Percentiles rank a stretch among this genome's conserved stretches.
phyloP scores from a whole-genome alignment of 1,140 invertebrate species.

The Drosophila setifemur region DNA sequence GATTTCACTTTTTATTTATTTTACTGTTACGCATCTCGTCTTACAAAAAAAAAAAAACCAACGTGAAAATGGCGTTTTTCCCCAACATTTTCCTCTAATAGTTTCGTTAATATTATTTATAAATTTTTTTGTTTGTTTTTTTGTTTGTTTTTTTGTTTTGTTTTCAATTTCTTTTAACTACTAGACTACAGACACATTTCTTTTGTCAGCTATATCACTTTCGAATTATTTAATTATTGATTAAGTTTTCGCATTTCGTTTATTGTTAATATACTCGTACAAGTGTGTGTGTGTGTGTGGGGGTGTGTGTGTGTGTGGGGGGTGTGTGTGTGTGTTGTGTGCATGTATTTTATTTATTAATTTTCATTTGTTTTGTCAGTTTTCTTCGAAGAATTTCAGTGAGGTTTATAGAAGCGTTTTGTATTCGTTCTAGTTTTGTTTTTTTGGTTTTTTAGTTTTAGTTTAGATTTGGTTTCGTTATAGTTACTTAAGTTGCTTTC shows the following conservation, averaged over 20 bases:
- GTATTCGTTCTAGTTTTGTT: conserved; percentile 26
- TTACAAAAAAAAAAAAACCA: conserved; percentile 27
- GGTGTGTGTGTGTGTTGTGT: conserved; percentile 12
- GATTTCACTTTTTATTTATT: conserved; percentile 20
- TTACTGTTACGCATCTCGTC: conserved; percentile 5
- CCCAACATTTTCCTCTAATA: neutral
- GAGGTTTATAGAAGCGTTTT: conserved; percentile 78
- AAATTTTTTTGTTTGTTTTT: conserved; percentile 26
- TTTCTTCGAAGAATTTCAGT: conserved; percentile 80
- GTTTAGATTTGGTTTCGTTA: neutral
- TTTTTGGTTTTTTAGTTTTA: conserved; percentile 13
- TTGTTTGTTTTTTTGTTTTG: conserved; percentile 13
- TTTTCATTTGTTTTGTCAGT: no score
- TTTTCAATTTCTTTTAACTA: conserved; percentile 61
- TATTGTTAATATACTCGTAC: conserved; percentile 43
- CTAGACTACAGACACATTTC: conserved; percentile 76
- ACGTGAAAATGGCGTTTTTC: neutral
- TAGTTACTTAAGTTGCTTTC: conserved; percentile 46
- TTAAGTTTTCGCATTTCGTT: conserved; percentile 50
- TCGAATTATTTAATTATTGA: conserved; percentile 79
- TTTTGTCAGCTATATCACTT: conserved; percentile 80
- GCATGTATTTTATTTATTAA: no score
- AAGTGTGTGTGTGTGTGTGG: conserved; percentile 24
- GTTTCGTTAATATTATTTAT: conserved; percentile 26
- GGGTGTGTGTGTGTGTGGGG: conserved; percentile 17